Percentiles rank a stretch among this genome's conserved stretches.
phyloP scores from a whole-genome alignment of 1,140 invertebrate genomes.

The Calephelis virginiensis region DNA sequence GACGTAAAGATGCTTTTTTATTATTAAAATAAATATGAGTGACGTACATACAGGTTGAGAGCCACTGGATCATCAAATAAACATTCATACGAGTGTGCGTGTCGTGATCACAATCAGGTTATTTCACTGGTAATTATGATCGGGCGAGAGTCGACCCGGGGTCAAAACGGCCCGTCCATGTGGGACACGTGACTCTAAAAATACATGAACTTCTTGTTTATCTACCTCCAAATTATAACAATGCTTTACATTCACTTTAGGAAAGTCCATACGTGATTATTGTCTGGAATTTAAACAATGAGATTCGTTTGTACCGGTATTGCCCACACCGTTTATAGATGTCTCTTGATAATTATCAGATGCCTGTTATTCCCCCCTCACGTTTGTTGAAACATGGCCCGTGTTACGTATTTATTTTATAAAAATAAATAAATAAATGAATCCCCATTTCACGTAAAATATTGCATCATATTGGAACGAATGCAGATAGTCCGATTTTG shows the following conservation, averaged over 20 bases:
- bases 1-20: no score
- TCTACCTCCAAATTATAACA: slow-evolving; percentile 15
- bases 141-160: slow-evolving; percentile 66
- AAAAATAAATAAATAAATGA: no score
- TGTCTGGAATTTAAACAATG: slow-evolving; percentile 1
- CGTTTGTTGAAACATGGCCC: no score
- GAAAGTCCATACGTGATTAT: background rate
- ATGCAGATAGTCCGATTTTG: no score
- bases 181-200: slow-evolving; percentile 57
- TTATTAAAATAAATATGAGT: background rate
- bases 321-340: no score
- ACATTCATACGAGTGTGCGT: slow-evolving; percentile 56
- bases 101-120: slow-evolving; percentile 75
- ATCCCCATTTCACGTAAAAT: no score
- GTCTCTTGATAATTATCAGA: no score
- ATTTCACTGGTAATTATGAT: slow-evolving; percentile 78
- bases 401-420: no score
- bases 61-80: slow-evolving; percentile 43
- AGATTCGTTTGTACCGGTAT: background rate
- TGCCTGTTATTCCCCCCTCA: no score
- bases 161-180: slow-evolving; percentile 51
- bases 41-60: slow-evolving; percentile 36
- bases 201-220: slow-evolving; percentile 43
- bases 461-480: no score
- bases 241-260: slow-evolving; percentile 2